Evolutionary conservation across 2,888 invertebrate species (phyloP), one percentile per base, ranked within the genome.

Genomic region (Sabatieria punctata): DNA sequence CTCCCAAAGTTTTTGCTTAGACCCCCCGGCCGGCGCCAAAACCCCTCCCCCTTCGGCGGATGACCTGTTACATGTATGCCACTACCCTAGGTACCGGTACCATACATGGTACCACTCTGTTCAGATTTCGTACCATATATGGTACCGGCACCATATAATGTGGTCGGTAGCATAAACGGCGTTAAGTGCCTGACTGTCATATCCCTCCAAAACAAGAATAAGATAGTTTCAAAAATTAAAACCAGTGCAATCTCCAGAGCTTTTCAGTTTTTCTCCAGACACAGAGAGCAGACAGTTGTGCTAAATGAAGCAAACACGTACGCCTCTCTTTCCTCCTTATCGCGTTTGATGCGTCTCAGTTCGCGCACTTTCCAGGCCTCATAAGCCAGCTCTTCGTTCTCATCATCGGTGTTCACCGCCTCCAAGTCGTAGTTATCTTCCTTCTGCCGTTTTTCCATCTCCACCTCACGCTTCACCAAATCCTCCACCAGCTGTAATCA

Each of bases 361-460:
- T 99, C 97, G 21, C 97, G 75, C 26, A 95, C 69, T 68, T 99
- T 97, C 97, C 97, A 99, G 0, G 84, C 78, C 67, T 97, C 95
- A 60, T 95, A 97, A 35, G 57, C 53, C 40, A 63, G 51, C 46
- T 63, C 60, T 44, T 63, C 61, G 41, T 56, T 57, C 49, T 64
- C 64, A 48, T 64, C 64, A 40, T 64, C 64, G 18, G 64, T 64
- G 22, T 51, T 45, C 8, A 64, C 59, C 6, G 61, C 54, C 3
- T 46, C 48, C 40, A 64, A 49, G 44, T 65, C 58, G 22, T 54
- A 43, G 22, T 51, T 53, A 41, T 64, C 66, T 49, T 68, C 65
- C 44, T 63, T 60, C 36, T 61, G 58, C 38, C 51, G 54, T 49
- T 67, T 83, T 79, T 57, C 78, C 76, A 51, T 77, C 75, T 60